Percentiles rank a stretch among this genome's conserved stretches.
Evolutionary conservation across 35 echinoderm and acorn worm species (phyloP).

Genomic region (Amphiura filiformis): DNA sequence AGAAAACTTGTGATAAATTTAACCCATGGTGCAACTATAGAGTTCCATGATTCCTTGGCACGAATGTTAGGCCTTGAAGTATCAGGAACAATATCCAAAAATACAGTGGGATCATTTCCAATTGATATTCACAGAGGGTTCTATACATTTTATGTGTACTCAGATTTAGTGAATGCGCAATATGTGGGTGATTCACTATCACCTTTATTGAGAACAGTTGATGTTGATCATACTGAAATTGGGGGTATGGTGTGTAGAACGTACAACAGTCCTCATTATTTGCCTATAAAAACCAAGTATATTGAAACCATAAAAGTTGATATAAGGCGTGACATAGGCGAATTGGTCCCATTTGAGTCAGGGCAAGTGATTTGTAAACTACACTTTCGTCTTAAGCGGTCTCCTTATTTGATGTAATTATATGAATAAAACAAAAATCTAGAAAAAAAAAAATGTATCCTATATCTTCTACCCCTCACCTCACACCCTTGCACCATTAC

Average conservation of each 20-base stretch:
- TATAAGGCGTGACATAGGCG: conserved; percentile 38
- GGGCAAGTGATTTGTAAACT: conserved; percentile 48
- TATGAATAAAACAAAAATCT: no score
- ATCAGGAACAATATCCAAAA: background rate
- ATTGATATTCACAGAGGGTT: conserved; percentile 35
- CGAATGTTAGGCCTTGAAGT: conserved; percentile 40
- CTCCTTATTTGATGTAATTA: conserved; percentile 1
- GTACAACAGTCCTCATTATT: conserved; percentile 36
- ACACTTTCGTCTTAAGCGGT: conserved; percentile 47
- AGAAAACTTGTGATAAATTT: background rate
- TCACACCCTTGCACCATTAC: background rate
- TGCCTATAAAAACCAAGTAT: background rate
- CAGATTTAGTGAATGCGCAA: conserved; percentile 37
- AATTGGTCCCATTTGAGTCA: conserved; percentile 44
- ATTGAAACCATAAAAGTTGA: conserved; percentile 50
- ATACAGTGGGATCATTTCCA: background rate
- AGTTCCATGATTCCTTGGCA: conserved; percentile 17
- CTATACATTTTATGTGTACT: conserved; percentile 51
- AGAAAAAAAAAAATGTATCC: no score
- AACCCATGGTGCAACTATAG: background rate
- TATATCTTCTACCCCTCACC: no score
- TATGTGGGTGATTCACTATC: conserved; percentile 28
- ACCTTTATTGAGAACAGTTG: conserved; percentile 10
- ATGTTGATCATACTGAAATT: background rate
- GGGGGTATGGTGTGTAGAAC: background rate